These are phyloP conservation scores for Macrobrachium rosenbergii DNA, from an alignment of 1,140 invertebrate genomes.

Conservation along the genomic window DNA sequence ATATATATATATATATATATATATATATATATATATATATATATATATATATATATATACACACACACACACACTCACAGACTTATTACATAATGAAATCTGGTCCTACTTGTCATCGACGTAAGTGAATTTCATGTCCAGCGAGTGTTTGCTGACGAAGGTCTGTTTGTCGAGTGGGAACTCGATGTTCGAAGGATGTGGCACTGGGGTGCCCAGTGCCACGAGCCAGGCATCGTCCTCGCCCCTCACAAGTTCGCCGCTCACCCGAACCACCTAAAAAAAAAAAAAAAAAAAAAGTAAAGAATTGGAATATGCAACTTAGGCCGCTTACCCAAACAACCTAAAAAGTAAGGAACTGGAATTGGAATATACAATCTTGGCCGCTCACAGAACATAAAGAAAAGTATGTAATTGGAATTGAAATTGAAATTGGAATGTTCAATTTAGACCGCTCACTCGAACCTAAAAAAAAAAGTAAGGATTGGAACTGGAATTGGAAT, in stretches of 20 bases:
- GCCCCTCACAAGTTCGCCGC: constrained; percentile 78
- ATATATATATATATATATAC: background rate
- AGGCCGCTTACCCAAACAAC: no score
- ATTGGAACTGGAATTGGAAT: no score
- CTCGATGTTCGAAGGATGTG: constrained; percentile 94
- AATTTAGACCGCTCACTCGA: no score
- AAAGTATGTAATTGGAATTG: no score
- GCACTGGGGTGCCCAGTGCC: constrained; percentile 88
- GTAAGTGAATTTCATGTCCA: constrained; percentile 95
- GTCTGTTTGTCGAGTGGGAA: constrained; percentile 88
- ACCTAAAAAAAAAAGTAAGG: no score
- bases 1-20: no score
- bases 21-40: constrained; percentile 10
- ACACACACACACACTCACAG: background rate
- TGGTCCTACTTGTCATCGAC: constrained; percentile 89
- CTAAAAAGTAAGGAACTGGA: no score
- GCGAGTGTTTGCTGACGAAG: constrained; percentile 90
- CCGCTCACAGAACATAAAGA: no score
- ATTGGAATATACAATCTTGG: no score
- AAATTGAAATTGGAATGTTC: no score
- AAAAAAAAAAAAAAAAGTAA: background rate
- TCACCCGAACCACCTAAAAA: constrained; percentile 88
- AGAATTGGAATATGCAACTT: no score
- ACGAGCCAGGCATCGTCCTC: constrained; percentile 75
- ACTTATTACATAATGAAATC: constrained; percentile 58